Conservation (phyloP, 2,797 vertebrate species). For the Sebastes steindachneri region DNA sequence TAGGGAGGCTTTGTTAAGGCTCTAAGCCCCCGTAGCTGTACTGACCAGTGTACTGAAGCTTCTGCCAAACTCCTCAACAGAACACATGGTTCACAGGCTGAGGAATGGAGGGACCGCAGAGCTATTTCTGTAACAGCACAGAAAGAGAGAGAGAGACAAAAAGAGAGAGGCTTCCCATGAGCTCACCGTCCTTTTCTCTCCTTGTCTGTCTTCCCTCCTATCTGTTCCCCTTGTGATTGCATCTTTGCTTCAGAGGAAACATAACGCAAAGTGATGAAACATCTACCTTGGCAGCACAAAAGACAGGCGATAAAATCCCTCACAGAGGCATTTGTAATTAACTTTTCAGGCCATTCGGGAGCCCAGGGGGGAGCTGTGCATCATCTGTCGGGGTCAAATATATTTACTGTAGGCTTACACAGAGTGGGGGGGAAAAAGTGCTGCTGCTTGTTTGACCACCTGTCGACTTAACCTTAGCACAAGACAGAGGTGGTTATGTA, state of each 20-base stretch:
- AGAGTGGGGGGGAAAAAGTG: not conserved
- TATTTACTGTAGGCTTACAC: not conserved
- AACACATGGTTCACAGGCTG: conserved; percentile 71
- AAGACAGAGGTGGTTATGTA: conserved; percentile 2
- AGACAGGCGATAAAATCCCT: not conserved
- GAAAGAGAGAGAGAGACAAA: conserved; percentile 37
- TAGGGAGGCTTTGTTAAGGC: conserved; percentile 45
- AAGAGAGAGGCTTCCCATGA: conserved; percentile 46
- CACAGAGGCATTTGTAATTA: not conserved
- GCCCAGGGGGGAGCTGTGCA: not conserved
- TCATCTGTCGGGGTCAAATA: not conserved
- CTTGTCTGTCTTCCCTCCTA: not conserved
- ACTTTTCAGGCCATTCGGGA: not conserved
- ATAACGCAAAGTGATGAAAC: conserved; percentile 3
- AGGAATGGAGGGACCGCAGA: conserved; percentile 58
- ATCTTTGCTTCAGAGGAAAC: not conserved
- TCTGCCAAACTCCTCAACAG: conserved; percentile 70
- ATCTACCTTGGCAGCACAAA: not conserved
- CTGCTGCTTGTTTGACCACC: not conserved
- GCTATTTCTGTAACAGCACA: conserved; percentile 74
- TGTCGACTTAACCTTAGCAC: conserved; percentile 8
- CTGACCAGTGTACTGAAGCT: conserved; percentile 60
- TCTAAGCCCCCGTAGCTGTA: conserved; percentile 48
- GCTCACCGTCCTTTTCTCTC: conserved; percentile 36
- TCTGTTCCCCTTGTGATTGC: conserved; percentile 12